Evolutionary conservation across 2,113 vertebrate species (phyloP).

Genomic region (Myotis brandtii): DNA sequence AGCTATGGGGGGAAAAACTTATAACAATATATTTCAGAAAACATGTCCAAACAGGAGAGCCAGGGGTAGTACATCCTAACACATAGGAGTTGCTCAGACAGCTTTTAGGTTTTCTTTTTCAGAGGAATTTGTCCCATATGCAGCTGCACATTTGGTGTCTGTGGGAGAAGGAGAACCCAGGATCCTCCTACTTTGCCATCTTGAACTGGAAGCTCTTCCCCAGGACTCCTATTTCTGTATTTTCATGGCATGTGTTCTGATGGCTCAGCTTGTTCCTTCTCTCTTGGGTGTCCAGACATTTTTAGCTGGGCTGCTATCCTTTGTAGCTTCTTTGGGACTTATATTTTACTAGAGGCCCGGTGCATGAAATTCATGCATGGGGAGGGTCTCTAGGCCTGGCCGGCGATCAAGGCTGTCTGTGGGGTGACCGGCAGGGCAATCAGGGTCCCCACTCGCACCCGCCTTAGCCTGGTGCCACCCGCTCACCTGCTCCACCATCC

Average conservation of each 20-base stretch:
- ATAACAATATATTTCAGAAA: too few species aligned
- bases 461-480: too few species aligned
- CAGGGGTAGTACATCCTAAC: too few species aligned
- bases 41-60: too few species aligned
- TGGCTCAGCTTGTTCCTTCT: background rate
- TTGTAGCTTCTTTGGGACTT: background rate
- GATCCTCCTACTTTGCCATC: background rate
- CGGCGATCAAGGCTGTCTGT: too few species aligned
- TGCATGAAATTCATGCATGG: too few species aligned
- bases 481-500: too few species aligned
- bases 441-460: too few species aligned
- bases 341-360: background rate
- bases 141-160: background rate
- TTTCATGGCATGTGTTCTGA: background rate
- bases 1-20: too few species aligned
- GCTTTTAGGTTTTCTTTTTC: background rate
- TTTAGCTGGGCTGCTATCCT: background rate
- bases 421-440: too few species aligned
- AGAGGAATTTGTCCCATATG: background rate
- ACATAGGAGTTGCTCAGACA: background rate
- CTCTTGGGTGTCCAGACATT: background rate
- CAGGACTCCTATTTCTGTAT: background rate
- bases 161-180: background rate
- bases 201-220: background rate
- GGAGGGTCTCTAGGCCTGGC: too few species aligned